Conservation (phyloP, 2,888 invertebrate species). For the Monoplex corrugatus region DNA sequence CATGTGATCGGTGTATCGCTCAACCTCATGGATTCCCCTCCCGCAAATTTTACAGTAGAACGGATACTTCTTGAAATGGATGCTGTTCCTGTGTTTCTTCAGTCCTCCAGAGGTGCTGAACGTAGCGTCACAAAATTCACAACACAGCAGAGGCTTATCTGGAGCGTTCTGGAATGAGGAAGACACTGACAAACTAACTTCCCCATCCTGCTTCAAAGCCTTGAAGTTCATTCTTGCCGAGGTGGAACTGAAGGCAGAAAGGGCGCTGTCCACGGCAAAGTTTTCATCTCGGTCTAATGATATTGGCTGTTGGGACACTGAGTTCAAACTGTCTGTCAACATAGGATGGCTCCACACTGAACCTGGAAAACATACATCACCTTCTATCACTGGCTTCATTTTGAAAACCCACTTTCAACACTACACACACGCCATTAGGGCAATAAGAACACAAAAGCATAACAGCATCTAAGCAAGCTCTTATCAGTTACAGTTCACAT, state of each 20-base stretch:
- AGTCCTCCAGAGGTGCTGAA: background rate
- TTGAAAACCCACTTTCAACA: background rate
- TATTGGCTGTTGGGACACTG: background rate
- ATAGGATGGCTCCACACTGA: conserved; percentile 10
- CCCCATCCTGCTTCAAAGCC: background rate
- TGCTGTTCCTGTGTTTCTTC: background rate
- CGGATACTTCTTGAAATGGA: conserved; percentile 11
- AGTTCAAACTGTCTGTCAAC: conserved; percentile 14
- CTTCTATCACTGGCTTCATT: conserved; percentile 4
- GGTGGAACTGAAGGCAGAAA: background rate
- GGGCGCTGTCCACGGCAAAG: background rate
- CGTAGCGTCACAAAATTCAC: conserved; percentile 7
- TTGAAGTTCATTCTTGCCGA: background rate
- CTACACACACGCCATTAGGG: background rate
- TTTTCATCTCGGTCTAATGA: background rate
- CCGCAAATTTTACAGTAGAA: conserved; percentile 7
- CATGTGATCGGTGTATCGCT: conserved; percentile 9
- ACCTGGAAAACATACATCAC: conserved; percentile 41
- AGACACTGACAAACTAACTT: background rate
- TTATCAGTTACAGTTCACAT: background rate
- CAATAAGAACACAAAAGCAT: background rate
- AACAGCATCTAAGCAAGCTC: background rate
- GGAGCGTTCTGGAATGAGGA: background rate
- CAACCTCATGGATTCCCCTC: background rate
- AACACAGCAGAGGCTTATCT: background rate